phyloP scores from a whole-genome alignment of 2,113 vertebrate species.

The Etia nguti region DNA sequence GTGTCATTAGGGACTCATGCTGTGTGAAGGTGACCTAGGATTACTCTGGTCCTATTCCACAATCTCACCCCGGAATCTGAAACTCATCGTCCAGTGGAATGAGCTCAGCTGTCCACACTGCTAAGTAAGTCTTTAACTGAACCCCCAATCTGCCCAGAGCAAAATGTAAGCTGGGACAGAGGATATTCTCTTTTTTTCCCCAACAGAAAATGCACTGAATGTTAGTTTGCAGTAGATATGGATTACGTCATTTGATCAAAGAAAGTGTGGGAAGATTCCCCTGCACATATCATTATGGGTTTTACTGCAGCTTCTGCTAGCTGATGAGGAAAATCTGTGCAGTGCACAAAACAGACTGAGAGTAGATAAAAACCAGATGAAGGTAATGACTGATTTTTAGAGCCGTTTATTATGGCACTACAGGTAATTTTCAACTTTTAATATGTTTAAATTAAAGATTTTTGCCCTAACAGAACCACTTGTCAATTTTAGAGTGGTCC shows the following conservation, averaged over 20 bases:
- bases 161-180: constrained; percentile 5
- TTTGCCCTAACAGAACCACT: not conserved
- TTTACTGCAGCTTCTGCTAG: not conserved
- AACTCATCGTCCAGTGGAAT: constrained; percentile 44
- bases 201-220: not conserved
- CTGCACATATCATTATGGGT: not conserved
- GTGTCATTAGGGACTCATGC: not conserved
- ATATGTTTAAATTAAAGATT: not conserved
- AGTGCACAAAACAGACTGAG: not conserved
- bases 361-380: not conserved
- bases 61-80: constrained; percentile 55
- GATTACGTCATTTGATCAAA: constrained; percentile 1
- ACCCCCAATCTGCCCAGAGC: constrained; percentile 25
- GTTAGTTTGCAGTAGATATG: not conserved
- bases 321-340: not conserved
- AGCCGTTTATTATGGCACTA: not conserved
- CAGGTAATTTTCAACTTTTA: not conserved
- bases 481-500: not conserved
- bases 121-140: constrained; percentile 19
- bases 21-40: constrained; percentile 65
- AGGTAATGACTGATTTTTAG: not conserved
- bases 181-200: not conserved
- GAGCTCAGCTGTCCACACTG: constrained; percentile 40
- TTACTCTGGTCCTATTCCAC: constrained; percentile 46
- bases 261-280: not conserved